Percentiles rank a stretch among this genome's conserved stretches.
These are phyloP conservation scores for Enteromius viviparus DNA, from an alignment of 2,797 vertebrate species.

Conservation along the genomic window DNA sequence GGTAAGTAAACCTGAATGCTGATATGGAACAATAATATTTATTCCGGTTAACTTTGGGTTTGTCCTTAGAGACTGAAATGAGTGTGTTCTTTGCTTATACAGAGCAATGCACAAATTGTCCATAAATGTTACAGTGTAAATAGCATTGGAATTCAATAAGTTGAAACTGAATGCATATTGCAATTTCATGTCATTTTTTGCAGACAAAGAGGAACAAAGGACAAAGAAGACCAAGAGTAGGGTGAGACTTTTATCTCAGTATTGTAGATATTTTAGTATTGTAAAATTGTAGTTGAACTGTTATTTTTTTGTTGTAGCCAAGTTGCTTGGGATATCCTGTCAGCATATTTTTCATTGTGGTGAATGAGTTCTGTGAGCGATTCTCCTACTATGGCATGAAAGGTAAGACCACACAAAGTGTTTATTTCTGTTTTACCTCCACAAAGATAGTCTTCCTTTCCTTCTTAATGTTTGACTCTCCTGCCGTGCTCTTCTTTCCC, in stretches of 20 bases:
- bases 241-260: constrained; percentile 41
- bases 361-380: constrained; percentile 95
- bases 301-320: constrained; percentile 12
- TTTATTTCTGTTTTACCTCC: neutral
- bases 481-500: neutral
- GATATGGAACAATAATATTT: neutral
- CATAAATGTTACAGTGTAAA: neutral
- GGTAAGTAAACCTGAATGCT: constrained; percentile 66
- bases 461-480: neutral
- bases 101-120: neutral
- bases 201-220: constrained; percentile 62
- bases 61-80: neutral
- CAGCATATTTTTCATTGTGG: constrained; percentile 91
- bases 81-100: neutral
- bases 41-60: neutral
- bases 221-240: constrained; percentile 39
- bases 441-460: neutral
- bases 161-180: neutral
- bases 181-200: constrained; percentile 9
- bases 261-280: neutral
- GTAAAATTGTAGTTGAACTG: neutral
- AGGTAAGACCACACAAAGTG: constrained; percentile 73
- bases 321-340: constrained; percentile 81
- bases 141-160: neutral
- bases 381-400: constrained; percentile 98